Evolutionary conservation across 2,888 invertebrate genomes (phyloP).

Genomic region (Caenorhabditis sp.): DNA sequence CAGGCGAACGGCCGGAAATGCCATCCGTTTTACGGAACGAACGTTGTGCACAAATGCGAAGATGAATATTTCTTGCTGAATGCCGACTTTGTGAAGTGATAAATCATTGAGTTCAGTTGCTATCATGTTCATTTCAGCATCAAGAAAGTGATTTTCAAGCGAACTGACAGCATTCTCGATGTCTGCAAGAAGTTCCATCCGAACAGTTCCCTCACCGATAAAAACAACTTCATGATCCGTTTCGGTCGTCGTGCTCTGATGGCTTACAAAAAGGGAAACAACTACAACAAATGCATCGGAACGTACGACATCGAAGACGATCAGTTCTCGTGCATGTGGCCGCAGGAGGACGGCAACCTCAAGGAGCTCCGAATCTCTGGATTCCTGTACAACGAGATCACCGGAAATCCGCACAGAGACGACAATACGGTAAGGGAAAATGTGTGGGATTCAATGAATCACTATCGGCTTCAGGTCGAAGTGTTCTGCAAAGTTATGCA

Average conservation of each 20-base stretch:
- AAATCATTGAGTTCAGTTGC: not conserved
- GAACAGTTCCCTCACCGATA: no score
- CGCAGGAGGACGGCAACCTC: not conserved
- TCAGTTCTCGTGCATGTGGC: constrained; percentile 27
- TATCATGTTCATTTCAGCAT: constrained; percentile 16
- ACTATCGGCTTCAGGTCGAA: constrained; percentile 18
- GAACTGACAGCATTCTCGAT: no score
- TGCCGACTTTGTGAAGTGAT: constrained; percentile 27
- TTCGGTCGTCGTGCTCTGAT: constrained; percentile 26
- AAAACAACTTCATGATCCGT: constrained; percentile 7
- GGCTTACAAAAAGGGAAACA: constrained; percentile 14
- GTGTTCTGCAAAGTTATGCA: constrained; percentile 28
- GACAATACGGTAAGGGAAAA: constrained; percentile 11
- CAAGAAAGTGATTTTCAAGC: constrained; percentile 4
- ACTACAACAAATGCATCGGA: constrained; percentile 39
- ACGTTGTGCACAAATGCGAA: constrained; percentile 25
- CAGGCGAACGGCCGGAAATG: not conserved
- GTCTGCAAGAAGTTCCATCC: no score
- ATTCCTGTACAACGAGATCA: constrained; percentile 3
- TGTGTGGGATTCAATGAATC: not conserved
- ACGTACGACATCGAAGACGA: constrained; percentile 39
- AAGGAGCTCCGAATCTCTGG: not conserved
- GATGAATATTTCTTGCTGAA: constrained; percentile 30
- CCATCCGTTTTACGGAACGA: constrained; percentile 30
- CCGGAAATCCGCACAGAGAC: not conserved